Percentiles rank a stretch among this genome's conserved stretches.
Conservation (phyloP, 2,113 vertebrate species). For the Clarias macrocephalus region DNA sequence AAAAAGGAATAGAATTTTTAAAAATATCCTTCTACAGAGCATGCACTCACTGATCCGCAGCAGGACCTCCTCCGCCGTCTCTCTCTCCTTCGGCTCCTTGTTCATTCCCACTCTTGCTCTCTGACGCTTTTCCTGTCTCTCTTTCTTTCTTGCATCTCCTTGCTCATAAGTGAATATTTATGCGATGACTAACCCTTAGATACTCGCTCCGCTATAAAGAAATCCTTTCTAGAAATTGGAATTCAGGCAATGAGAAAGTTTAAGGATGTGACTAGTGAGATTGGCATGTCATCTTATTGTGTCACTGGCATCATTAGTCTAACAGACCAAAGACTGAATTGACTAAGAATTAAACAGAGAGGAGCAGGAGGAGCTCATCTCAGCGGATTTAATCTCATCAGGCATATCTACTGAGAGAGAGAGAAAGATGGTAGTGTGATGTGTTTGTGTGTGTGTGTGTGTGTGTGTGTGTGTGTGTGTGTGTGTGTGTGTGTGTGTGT, state of each 20-base stretch:
- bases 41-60: not conserved
- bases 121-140: not conserved
- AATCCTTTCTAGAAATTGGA: not conserved
- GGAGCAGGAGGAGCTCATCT: conserved; percentile 20
- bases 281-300: conserved; percentile 40
- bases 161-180: conserved; percentile 48
- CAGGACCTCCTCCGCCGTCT: not conserved
- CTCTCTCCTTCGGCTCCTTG: not conserved
- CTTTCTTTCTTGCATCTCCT: not conserved
- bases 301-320: conserved; percentile 34
- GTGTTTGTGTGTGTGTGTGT: not conserved
- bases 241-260: conserved; percentile 34
- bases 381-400: conserved; percentile 37
- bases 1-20: conserved; percentile 7
- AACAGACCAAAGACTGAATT: conserved; percentile 50
- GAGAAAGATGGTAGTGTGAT: not conserved
- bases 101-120: not conserved
- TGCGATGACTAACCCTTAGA: conserved; percentile 39
- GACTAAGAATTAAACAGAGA: conserved; percentile 54
- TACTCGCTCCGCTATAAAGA: conserved; percentile 28
- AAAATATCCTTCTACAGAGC: not conserved
- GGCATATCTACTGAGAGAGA: conserved; percentile 33
- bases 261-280: conserved; percentile 27
- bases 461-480: too few relatives aligned
- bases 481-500: not conserved